A percentile compares a stretch with the other conserved stretches of the same genome.
Evolutionary conservation across 2,888 invertebrate species (phyloP).

Genomic region (Metalampra italica): DNA sequence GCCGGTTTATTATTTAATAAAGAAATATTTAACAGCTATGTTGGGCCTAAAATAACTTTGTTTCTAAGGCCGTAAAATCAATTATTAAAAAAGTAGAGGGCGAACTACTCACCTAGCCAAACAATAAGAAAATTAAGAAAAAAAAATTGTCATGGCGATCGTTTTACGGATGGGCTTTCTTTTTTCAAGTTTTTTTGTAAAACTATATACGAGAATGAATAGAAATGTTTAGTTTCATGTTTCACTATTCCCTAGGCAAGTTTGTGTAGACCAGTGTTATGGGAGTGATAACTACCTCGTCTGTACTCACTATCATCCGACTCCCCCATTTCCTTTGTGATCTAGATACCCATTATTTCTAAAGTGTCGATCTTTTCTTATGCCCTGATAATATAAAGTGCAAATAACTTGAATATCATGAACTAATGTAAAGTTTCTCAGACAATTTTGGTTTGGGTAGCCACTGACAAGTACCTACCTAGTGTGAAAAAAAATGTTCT

Average conservation of each 20-base stretch:
- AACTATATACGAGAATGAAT: background rate
- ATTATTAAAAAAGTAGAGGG: too few relatives aligned
- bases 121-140: background rate
- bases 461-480: slow-evolving; percentile 2
- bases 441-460: background rate
- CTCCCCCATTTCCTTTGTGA: slow-evolving; percentile 72
- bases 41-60: too few relatives aligned
- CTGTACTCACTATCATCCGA: slow-evolving; percentile 44
- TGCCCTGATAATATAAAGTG: slow-evolving; percentile 13
- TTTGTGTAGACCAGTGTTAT: slow-evolving; percentile 2
- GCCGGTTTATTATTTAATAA: too few relatives aligned
- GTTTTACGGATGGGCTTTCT: background rate
- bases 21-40: too few relatives aligned
- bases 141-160: slow-evolving; percentile 3
- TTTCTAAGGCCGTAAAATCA: too few relatives aligned
- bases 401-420: slow-evolving; percentile 9
- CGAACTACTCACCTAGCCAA: too few relatives aligned
- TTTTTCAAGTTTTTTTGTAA: background rate
- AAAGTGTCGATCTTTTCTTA: slow-evolving; percentile 26
- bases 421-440: slow-evolving; percentile 11
- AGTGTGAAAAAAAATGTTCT: slow-evolving; percentile 11
- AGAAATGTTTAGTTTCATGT: background rate
- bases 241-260: background rate
- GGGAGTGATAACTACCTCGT: slow-evolving; percentile 8
- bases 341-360: slow-evolving; percentile 45